These are phyloP conservation scores for Rousettus leschenaultii DNA, from an alignment of 2,113 vertebrate genomes.

Conservation along the genomic window DNA sequence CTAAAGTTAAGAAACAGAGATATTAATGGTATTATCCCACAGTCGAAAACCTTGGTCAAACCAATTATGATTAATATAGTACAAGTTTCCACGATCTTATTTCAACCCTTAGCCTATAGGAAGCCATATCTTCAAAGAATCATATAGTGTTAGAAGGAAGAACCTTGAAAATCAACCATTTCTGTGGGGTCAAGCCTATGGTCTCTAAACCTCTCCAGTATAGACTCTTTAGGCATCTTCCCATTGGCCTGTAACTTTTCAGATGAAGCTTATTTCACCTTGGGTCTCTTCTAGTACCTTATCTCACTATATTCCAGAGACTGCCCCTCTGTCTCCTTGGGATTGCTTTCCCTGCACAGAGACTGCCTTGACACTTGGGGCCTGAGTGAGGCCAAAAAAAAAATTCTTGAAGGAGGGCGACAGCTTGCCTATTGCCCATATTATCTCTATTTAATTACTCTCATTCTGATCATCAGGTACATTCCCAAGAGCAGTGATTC, in stretches of 20 bases:
- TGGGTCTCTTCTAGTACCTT: background rate
- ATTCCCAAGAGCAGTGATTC: background rate
- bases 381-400: background rate
- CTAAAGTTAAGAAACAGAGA: background rate
- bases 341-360: background rate
- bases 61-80: background rate
- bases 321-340: background rate
- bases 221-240: background rate
- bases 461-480: background rate
- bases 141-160: background rate
- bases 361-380: background rate
- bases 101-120: background rate
- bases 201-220: background rate
- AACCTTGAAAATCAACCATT: background rate
- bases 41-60: background rate
- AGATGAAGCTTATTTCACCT: background rate
- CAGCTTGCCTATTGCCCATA: background rate
- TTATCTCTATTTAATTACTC: background rate
- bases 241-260: background rate
- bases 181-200: background rate
- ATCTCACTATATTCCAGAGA: background rate
- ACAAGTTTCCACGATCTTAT: background rate
- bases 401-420: background rate
- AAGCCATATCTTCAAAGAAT: background rate
- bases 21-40: background rate